These are phyloP conservation scores for Brachymystax lenok DNA, from an alignment of 2,797 vertebrate genomes.

Conservation along the genomic window DNA sequence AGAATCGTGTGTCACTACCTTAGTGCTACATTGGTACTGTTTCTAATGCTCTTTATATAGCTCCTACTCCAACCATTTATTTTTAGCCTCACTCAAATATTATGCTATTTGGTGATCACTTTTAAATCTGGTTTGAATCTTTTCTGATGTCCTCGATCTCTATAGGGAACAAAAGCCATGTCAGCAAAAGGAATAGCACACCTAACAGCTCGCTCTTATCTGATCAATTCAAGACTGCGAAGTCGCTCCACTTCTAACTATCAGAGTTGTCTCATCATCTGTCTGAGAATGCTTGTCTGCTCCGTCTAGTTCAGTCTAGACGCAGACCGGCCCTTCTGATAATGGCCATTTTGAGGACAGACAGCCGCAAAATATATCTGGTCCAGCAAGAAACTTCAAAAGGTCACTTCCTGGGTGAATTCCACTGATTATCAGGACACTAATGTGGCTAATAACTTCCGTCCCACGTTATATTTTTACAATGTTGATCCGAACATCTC, in stretches of 20 bases:
- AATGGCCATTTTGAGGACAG: neutral
- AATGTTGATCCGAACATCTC: neutral
- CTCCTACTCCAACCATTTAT: neutral
- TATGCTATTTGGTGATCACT: neutral
- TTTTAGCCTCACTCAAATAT: neutral
- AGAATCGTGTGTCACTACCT: constrained; percentile 19
- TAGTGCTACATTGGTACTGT: no score
- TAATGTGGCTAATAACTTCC: constrained; percentile 8
- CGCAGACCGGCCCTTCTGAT: neutral
- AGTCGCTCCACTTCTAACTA: neutral
- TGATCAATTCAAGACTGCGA: neutral
- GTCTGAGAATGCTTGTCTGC: neutral
- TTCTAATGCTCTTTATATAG: no score
- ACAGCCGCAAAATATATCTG: constrained; percentile 7
- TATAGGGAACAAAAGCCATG: neutral
- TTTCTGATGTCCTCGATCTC: neutral
- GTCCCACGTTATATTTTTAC: neutral
- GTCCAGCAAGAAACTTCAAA: constrained; percentile 21
- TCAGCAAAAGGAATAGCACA: neutral
- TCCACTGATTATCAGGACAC: constrained; percentile 19
- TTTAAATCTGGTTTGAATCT: neutral
- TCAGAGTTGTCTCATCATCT: neutral
- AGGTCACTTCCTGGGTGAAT: constrained; percentile 5
- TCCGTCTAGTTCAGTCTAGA: neutral
- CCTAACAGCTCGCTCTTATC: neutral